Percentiles rank a stretch among this genome's conserved stretches.
These are phyloP conservation scores for Hydropsyche tenuis DNA, from an alignment of 1,140 invertebrate genomes.

Conservation along the genomic window DNA sequence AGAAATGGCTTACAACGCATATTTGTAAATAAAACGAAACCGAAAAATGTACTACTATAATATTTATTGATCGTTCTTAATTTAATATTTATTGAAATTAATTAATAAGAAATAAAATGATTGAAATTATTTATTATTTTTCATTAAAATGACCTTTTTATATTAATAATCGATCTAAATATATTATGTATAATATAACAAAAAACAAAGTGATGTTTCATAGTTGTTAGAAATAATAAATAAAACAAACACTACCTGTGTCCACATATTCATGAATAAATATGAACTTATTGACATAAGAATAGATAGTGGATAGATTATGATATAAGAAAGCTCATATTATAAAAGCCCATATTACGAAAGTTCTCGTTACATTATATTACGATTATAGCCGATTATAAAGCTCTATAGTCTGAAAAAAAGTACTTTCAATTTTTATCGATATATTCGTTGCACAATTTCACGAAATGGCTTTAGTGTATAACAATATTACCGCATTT, in stretches of 20 bases:
- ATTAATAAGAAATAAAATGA: slow-evolving; percentile 43
- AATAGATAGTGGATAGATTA: too few species aligned
- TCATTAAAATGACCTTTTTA: not conserved
- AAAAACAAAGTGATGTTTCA: too few species aligned
- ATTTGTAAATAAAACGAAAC: slow-evolving; percentile 55
- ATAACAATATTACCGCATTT: not conserved
- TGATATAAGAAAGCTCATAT: too few species aligned
- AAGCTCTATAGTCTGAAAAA: not conserved
- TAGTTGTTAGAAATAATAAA: too few species aligned
- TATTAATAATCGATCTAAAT: too few species aligned
- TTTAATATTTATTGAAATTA: slow-evolving; percentile 51
- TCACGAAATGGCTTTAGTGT: not conserved
- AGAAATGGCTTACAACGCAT: slow-evolving; percentile 71
- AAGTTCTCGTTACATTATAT: too few species aligned
- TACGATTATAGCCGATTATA: not conserved
- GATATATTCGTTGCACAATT: not conserved
- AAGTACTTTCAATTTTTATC: not conserved
- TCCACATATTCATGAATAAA: too few species aligned
- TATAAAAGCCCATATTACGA: too few species aligned
- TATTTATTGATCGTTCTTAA: slow-evolving; percentile 49
- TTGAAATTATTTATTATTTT: slow-evolving; percentile 18
- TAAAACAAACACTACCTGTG: too few species aligned
- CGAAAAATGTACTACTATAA: slow-evolving; percentile 9
- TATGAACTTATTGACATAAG: too few species aligned
- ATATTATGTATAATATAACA: too few species aligned